Evolutionary conservation across 2,113 vertebrate species (phyloP).

Genomic region (Lipophrys pholis): DNA sequence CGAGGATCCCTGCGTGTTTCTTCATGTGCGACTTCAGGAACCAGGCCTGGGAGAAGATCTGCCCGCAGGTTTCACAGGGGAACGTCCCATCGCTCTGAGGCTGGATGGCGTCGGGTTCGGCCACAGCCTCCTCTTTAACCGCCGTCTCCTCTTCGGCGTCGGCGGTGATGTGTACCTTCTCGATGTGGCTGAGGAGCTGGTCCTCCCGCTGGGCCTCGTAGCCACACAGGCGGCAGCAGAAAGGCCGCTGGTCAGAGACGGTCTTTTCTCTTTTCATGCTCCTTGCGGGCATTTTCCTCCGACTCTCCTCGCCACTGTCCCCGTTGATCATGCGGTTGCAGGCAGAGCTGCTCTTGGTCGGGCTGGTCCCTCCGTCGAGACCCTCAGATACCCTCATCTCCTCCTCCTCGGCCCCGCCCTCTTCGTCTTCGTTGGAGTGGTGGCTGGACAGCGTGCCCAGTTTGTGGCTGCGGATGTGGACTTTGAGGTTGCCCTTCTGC

Average conservation of each 20-base stretch:
- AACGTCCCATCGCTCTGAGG: constrained; percentile 87
- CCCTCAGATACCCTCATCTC: constrained; percentile 88
- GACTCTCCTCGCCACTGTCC: constrained; percentile 74
- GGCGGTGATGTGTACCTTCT: constrained; percentile 91
- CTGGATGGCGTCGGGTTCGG: constrained; percentile 68
- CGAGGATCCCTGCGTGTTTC: constrained; percentile 92
- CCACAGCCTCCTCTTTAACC: constrained; percentile 80
- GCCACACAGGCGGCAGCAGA: constrained; percentile 89
- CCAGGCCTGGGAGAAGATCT: constrained; percentile 93
- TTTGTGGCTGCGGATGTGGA: constrained; percentile 95
- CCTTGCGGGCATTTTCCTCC: constrained; percentile 87
- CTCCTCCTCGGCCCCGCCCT: constrained; percentile 81
- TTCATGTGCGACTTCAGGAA: constrained; percentile 97
- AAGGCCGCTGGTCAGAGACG: constrained; percentile 84
- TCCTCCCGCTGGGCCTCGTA: constrained; percentile 89
- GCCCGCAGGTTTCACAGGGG: constrained; percentile 92
- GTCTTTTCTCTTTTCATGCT: constrained; percentile 87
- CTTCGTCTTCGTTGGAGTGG: constrained; percentile 84
- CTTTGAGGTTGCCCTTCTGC: constrained; percentile 96
- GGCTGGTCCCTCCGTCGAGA: constrained; percentile 89
- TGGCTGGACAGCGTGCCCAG: constrained; percentile 90
- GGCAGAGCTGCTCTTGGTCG: constrained; percentile 92
- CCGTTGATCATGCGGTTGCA: constrained; percentile 90
- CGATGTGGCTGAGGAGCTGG: constrained; percentile 90
- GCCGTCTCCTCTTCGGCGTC: constrained; percentile 81